Conservation (phyloP, 2,113 vertebrate genomes). For the Rhynchomys soricoides region DNA sequence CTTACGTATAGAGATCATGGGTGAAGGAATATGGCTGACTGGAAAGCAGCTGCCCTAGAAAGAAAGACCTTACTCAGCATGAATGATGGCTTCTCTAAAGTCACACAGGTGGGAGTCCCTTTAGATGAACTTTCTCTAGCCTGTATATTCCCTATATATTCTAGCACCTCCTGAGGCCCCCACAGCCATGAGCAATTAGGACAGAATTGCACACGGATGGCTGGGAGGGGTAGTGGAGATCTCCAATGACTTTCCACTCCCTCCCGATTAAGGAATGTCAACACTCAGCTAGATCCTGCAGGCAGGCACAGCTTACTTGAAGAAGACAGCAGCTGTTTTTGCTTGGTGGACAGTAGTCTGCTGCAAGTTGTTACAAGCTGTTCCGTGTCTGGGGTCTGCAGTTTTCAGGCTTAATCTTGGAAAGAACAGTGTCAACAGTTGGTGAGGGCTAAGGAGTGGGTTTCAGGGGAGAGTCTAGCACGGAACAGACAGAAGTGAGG, state of each 20-base stretch:
- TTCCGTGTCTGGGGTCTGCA: accelerated
- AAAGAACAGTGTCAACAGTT: background rate
- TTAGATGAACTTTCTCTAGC: background rate
- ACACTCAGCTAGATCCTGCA: background rate
- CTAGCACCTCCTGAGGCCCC: background rate
- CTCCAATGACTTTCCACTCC: background rate
- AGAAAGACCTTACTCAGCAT: background rate
- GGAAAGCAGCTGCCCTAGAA: no score
- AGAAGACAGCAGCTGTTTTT: background rate
- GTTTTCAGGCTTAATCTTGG: background rate
- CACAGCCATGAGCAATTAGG: background rate
- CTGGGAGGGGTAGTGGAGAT: background rate
- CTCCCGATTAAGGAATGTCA: background rate
- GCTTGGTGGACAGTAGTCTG: background rate
- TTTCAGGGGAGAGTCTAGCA: background rate
- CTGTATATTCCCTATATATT: background rate
- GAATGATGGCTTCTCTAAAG: background rate
- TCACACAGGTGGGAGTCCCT: background rate
- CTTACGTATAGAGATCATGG: background rate
- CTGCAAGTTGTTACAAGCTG: accelerated
- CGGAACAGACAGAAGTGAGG: background rate
- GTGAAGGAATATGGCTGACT: background rate
- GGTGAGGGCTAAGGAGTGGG: background rate
- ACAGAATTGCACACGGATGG: no score
- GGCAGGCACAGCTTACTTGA: background rate